Base-by-base conservation (phyloP, 2,797 vertebrate species). In the Cossypha dichroa region DNA sequence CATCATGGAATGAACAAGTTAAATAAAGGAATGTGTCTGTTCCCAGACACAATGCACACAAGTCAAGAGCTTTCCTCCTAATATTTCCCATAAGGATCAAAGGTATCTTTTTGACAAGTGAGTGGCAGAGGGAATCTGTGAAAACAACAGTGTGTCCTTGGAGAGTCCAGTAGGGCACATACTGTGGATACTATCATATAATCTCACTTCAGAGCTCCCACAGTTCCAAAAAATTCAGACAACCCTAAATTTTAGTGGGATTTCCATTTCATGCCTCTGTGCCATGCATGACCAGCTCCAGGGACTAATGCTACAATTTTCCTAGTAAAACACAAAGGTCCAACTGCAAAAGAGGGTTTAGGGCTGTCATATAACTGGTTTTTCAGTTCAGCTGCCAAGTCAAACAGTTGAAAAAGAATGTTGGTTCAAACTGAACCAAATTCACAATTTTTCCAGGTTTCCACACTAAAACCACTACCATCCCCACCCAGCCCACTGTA, bases 371-470 rank as follows among this genome's bases (percentile, higher is more conserved):
- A 93, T 83, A 91, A 91, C 64, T 66, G 22, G 0, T 58, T 93
- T 92, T 94, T 97, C 66, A 91, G 94, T 94, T 91, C 74, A 83
- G 58, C 22, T 95, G 93, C 91, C 94, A 95, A 96, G 66, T 8
- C 46, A 92, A 96, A 92, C 54, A 84, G 63, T 31, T 88, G 82
- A 81, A 94, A 94, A 95, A 90, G 79, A 84, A 95, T 83, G 45
- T 54, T 84, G 54, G 36, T 93, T 95, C 88, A 75, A 88, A 90
- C 16, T 83, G 68, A 91, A 94, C 82, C 20, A 0, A 96, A 95
- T 75, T 80, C 64, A 90, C 66, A 74, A 29, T 85, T 94, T 93
- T 94, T 97, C 82, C 93, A 96, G 91, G 84, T 95, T 93, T 95
- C 76, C 90, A 94, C 85, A 95, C 88, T 60, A 95, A 90, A 96